Evolutionary conservation across 2,888 invertebrate genomes (phyloP).

Genomic region (Agapostemon virescens): DNA sequence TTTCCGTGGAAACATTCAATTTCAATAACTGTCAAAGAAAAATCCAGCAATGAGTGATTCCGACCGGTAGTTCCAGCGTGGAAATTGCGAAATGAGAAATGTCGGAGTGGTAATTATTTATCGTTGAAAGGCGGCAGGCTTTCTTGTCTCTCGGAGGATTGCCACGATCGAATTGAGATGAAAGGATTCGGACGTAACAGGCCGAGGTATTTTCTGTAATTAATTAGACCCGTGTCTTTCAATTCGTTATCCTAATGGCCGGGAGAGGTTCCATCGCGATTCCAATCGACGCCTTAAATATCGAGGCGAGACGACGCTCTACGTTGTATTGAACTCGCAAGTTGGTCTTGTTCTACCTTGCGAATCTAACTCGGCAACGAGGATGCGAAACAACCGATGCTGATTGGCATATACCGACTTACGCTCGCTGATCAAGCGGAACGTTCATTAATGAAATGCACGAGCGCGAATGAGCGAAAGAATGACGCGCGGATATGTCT

Average conservation of each 20-base stretch:
- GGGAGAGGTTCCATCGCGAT: neutral
- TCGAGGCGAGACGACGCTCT: neutral
- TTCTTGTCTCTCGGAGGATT: no score
- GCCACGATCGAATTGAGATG: no score
- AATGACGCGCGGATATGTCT: neutral
- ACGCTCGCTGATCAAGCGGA: conserved; percentile 33
- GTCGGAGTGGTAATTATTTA: no score
- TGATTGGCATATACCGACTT: conserved; percentile 47
- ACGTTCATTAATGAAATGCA: conserved; percentile 48
- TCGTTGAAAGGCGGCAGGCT: no score
- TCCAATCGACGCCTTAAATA: neutral
- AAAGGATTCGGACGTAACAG: neutral
- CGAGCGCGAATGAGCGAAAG: neutral
- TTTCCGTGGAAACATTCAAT: no score
- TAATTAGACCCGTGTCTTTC: neutral
- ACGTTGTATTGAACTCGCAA: neutral
- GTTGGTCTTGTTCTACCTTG: neutral
- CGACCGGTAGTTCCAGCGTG: no score
- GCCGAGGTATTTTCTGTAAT: neutral
- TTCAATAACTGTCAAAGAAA: no score
- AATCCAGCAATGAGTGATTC: no score
- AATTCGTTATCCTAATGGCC: neutral
- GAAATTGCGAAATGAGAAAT: no score
- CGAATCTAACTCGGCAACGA: neutral
- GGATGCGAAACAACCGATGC: conserved; percentile 28